Base-by-base conservation (phyloP, 2,113 vertebrate genomes). In the Urocitellus parryii region DNA sequence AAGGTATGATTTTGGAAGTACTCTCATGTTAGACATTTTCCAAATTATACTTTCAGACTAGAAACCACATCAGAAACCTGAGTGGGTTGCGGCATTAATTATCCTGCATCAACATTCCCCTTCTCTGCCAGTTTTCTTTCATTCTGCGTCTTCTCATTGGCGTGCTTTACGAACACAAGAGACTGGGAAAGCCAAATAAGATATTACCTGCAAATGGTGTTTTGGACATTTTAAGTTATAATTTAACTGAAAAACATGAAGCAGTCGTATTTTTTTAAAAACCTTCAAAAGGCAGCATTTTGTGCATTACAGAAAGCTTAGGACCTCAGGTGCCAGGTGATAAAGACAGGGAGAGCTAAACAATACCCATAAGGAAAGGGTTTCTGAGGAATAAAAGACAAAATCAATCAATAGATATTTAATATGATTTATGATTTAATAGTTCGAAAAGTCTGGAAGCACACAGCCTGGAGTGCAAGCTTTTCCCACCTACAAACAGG, bases 1-100 rank as follows among this genome's bases (percentile, higher is more conserved):
- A 79, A 76, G 68, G 79, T 91, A 72, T 91, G 95, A 93, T 97
- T 98, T 94, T 97, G 95, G 85, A 96, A 96, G 74, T 88, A 76
- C 27, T 92, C 78, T 72, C 74, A 39, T 58, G 83, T 86, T 85
- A 86, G 93, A 92, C 68, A 83, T 70, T 91, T 94, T 96, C 97
- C 91, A 98, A 91, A 96, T 94, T 82, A 93, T 37, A 89, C 85
- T 93, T 94, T 77, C 81, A 96, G 58, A 70, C 48, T 70, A 77
- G 79, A 97, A 96, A 91, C 93, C 95, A 91, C 95, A 72, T 91
- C 85, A 95, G 78, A 91, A 96, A 93, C 51, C 82, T 29, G 42
- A 94, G 65, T 4, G 68, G 53, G 85, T 10, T 73, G 42, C 22
- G 22, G 77, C 78, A 73, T 94, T 94, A 93, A 95, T 91, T 91